These are phyloP conservation scores for Thrips palmi DNA, from an alignment of 1,140 invertebrate genomes.

Conservation along the genomic window DNA sequence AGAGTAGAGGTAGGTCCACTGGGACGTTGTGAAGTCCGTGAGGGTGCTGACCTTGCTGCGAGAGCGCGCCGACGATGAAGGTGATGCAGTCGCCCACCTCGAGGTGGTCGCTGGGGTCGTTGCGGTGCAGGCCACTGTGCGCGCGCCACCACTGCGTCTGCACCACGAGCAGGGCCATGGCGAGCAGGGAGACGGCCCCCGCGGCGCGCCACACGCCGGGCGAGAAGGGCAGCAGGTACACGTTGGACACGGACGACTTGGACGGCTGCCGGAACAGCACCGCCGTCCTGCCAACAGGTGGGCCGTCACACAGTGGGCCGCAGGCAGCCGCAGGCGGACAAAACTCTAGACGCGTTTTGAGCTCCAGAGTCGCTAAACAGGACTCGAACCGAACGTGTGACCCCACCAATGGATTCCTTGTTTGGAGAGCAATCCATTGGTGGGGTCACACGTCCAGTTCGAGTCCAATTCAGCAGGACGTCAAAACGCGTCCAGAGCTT, in stretches of 20 bases:
- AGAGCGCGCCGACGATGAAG: conserved; percentile 19
- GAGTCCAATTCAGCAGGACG: no score
- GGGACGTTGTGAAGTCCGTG: no score
- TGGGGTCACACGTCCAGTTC: no score
- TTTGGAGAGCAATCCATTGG: no score
- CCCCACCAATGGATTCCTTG: no score
- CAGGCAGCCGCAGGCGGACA: background rate
- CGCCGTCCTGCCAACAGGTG: conserved; percentile 11
- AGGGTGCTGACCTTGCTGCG: conserved; percentile 34
- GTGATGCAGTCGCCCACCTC: conserved; percentile 14
- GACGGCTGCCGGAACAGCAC: conserved; percentile 18
- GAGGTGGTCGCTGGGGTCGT: background rate
- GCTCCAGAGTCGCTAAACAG: no score
- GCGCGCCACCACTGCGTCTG: no score
- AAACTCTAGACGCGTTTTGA: no score
- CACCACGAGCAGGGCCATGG: conserved; percentile 11
- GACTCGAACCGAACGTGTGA: no score
- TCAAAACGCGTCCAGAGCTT: no score
- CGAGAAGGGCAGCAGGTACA: conserved; percentile 35
- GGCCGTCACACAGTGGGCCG: background rate
- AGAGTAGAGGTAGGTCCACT: background rate
- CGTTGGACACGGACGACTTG: conserved; percentile 27
- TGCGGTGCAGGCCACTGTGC: no score
- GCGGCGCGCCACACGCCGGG: conserved; percentile 32
- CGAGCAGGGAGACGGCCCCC: conserved; percentile 16